Percentiles rank a stretch among this genome's conserved stretches.
Conservation (phyloP, 2,797 vertebrate genomes). For the Pangasius mekongensis region DNA sequence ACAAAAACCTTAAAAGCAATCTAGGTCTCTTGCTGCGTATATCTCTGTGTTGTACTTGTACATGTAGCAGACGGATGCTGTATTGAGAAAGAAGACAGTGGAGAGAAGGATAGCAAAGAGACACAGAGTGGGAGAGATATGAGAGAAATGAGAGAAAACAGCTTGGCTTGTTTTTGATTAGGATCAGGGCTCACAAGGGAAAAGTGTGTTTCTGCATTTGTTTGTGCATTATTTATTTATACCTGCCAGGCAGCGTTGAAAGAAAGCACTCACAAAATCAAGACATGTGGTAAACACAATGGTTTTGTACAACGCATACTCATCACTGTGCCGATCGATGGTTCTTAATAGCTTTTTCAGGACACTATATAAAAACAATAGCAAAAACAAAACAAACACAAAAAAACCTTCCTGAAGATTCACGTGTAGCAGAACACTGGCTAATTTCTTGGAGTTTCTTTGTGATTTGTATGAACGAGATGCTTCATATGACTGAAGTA, state of each 20-base stretch:
- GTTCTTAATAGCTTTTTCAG: neutral
- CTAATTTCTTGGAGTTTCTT: neutral
- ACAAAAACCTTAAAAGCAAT: neutral
- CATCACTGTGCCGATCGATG: neutral
- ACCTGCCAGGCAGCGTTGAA: conserved; percentile 13
- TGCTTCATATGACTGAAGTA: neutral
- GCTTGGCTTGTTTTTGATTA: conserved; percentile 33
- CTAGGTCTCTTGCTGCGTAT: neutral
- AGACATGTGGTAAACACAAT: neutral
- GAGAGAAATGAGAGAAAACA: conserved; percentile 23
- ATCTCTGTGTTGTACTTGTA: neutral
- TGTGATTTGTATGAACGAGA: neutral
- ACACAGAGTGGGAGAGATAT: conserved; percentile 13
- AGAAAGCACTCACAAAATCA: conserved; percentile 9
- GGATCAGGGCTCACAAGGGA: neutral
- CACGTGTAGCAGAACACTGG: neutral
- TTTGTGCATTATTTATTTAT: conserved; percentile 17
- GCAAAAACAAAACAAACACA: neutral
- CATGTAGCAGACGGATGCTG: neutral
- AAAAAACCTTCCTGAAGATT: too few relatives aligned
- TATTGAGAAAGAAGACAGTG: neutral
- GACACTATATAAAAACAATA: neutral
- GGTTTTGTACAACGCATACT: conserved; percentile 5
- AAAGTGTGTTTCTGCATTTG: conserved; percentile 7
- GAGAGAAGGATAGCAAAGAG: neutral